Percentiles rank a stretch among this genome's conserved stretches.
These are phyloP conservation scores for Dione juno DNA, from an alignment of 2,888 invertebrate species.

Conservation along the genomic window DNA sequence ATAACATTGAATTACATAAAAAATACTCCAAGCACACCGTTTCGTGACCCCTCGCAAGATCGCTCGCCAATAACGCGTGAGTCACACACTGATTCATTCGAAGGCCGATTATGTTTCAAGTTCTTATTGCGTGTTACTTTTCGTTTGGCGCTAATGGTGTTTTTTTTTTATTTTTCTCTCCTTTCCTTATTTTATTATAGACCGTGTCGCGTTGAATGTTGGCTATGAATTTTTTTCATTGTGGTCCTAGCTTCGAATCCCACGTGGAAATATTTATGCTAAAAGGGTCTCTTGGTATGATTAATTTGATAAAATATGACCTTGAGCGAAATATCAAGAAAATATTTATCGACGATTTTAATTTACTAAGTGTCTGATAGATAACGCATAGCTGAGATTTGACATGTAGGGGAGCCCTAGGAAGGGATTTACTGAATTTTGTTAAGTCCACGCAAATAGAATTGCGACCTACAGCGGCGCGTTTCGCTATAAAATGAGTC, in stretches of 20 bases:
- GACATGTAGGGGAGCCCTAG: too few relatives aligned
- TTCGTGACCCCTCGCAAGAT: slow-evolving; percentile 36
- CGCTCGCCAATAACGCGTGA: slow-evolving; percentile 41
- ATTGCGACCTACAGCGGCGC: too few relatives aligned
- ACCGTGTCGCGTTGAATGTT: background rate
- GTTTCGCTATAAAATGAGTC: too few relatives aligned
- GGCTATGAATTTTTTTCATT: background rate
- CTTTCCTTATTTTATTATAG: slow-evolving; percentile 24
- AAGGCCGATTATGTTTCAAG: slow-evolving; percentile 47
- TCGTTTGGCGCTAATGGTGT: slow-evolving; percentile 19
- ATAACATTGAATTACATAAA: background rate
- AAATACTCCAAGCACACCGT: slow-evolving; percentile 31
- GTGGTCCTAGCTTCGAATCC: background rate
- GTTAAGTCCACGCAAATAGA: too few relatives aligned
- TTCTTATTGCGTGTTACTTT: slow-evolving; percentile 42
- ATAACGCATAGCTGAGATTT: too few relatives aligned
- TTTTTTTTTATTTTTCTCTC: background rate
- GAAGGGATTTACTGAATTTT: too few relatives aligned
- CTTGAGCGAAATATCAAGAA: background rate
- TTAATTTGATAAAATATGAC: background rate
- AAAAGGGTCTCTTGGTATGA: background rate
- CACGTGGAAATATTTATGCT: background rate
- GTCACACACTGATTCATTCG: slow-evolving; percentile 50
- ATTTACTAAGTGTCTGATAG: too few relatives aligned
- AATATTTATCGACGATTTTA: too few relatives aligned